Conservation (phyloP, 2,797 vertebrate species). For the Neomorphus geoffroyi region DNA sequence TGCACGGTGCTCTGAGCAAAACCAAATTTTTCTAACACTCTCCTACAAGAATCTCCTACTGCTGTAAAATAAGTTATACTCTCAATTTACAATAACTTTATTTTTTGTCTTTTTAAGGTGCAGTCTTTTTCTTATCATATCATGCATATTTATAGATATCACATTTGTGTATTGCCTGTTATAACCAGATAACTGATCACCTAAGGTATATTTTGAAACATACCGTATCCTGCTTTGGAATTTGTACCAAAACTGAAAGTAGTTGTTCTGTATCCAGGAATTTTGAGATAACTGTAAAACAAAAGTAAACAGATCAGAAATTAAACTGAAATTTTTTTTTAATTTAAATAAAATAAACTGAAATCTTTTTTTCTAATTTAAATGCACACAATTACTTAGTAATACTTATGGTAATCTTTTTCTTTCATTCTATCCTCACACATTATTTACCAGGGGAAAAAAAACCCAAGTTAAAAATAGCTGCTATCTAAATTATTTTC, state of each 20-base stretch:
- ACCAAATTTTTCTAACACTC: background rate
- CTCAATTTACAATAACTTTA: background rate
- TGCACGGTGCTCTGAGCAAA: background rate
- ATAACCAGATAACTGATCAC: background rate
- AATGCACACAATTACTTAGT: background rate
- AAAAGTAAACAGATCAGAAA: conserved; percentile 20
- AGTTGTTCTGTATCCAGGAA: conserved; percentile 97
- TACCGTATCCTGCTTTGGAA: conserved; percentile 97
- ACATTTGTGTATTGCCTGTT: background rate
- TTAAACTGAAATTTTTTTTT: background rate
- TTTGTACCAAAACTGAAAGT: conserved; percentile 93
- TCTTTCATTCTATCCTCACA: background rate
- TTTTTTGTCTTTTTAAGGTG: background rate
- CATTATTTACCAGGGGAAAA: background rate
- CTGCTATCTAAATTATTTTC: background rate
- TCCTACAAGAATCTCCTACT: background rate
- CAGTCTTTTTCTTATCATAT: background rate
- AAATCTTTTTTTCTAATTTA: background rate
- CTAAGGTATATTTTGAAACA: conserved; percentile 20
- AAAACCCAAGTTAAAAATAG: background rate
- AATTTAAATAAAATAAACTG: background rate
- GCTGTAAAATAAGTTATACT: background rate
- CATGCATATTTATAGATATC: background rate
- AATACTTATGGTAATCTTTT: background rate
- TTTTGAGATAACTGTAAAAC: conserved; percentile 86